These are phyloP conservation scores for Centruroides sculpturatus DNA, from an alignment of 1,140 invertebrate species.

Conservation along the genomic window DNA sequence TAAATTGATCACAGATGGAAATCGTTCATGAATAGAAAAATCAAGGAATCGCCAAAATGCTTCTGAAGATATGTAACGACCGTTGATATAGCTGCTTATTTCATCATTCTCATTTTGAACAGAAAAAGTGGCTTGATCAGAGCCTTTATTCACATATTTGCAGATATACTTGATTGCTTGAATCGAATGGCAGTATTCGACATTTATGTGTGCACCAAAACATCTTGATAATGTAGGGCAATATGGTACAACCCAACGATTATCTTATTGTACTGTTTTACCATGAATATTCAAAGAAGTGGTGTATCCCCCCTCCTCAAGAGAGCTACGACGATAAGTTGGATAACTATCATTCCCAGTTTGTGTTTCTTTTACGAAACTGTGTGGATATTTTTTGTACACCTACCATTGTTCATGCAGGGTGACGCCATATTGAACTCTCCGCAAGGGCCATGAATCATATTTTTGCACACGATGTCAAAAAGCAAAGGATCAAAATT, in stretches of 20 bases:
- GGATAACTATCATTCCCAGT: slow-evolving; percentile 1
- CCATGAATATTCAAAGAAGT: no score
- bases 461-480: slow-evolving; percentile 1
- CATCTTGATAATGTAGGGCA: not conserved
- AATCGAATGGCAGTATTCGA: not conserved
- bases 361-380: no score
- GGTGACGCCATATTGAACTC: not conserved
- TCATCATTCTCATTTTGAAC: no score
- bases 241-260: not conserved
- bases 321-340: not conserved
- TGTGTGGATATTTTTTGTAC: slow-evolving; percentile 8
- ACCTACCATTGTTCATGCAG: not conserved
- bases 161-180: not conserved
- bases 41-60: no score
- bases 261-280: not conserved
- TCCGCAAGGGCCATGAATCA: no score
- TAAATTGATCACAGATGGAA: no score
- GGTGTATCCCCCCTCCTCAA: not conserved
- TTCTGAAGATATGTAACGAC: no score
- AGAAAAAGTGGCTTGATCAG: not conserved
- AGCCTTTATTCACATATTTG: not conserved
- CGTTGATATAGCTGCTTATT: no score
- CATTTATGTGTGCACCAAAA: not conserved
- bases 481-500: slow-evolving; percentile 2
- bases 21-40: no score